Conservation (phyloP, 2,797 vertebrate species). For the Sparidentex hasta region DNA sequence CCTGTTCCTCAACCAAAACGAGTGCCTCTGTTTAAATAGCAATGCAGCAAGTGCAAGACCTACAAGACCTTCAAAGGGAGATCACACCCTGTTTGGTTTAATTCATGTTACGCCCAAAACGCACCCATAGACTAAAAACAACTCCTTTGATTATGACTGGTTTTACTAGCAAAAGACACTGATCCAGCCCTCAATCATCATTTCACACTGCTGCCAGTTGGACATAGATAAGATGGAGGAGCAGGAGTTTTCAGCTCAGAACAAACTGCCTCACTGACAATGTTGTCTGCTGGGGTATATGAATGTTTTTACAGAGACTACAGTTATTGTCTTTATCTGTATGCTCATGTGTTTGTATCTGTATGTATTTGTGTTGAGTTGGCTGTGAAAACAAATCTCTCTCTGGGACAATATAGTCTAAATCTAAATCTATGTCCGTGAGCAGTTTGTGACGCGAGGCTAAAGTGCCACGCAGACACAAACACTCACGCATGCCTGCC, state of each 20-base stretch:
- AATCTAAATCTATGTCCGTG: constrained; percentile 27
- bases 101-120: no score
- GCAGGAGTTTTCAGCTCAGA: not conserved
- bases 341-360: not conserved
- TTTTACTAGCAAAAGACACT: not conserved
- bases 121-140: no score
- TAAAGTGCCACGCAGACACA: constrained; percentile 46
- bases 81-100: no score
- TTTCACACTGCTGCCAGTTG: not conserved
- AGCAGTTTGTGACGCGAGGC: constrained; percentile 53
- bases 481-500: constrained; percentile 35
- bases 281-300: not conserved
- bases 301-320: not conserved
- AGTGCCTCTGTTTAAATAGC: no score
- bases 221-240: not conserved
- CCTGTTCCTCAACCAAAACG: no score
- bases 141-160: no score
- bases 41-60: no score
- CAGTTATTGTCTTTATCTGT: not conserved
- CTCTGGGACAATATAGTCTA: not conserved
- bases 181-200: not conserved
- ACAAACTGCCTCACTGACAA: not conserved
- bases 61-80: no score
- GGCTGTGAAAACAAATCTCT: not conserved
- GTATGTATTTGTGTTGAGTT: not conserved